Conservation (phyloP, 2,888 invertebrate species). For the Anarsia innoxiella region DNA sequence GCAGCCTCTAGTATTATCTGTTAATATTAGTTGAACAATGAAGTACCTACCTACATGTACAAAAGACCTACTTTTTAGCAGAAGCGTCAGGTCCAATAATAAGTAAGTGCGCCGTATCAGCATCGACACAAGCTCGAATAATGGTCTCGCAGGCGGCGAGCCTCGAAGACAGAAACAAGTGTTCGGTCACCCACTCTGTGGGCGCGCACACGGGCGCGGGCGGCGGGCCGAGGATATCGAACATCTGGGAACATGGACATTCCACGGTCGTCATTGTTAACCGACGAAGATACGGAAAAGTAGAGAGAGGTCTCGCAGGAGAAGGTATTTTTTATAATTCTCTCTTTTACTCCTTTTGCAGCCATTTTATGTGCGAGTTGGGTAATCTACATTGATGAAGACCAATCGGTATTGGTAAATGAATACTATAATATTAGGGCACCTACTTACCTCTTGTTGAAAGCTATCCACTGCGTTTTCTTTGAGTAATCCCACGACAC, state of each 20-base stretch:
- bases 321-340: too few relatives aligned
- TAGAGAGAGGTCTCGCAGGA: too few relatives aligned
- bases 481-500: constrained; percentile 43
- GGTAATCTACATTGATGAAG: too few relatives aligned
- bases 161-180: constrained; percentile 38
- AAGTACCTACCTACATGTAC: too few relatives aligned
- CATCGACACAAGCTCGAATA: constrained; percentile 36
- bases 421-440: too few relatives aligned
- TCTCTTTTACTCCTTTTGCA: too few relatives aligned
- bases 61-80: constrained; percentile 59
- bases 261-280: too few relatives aligned
- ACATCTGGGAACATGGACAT: constrained; percentile 33
- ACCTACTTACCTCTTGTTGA: constrained; percentile 46
- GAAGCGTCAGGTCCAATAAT: constrained; percentile 47
- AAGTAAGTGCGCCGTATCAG: constrained; percentile 33
- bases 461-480: constrained; percentile 43
- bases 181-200: constrained; percentile 36
- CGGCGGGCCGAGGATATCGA: constrained; percentile 30
- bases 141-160: constrained; percentile 34
- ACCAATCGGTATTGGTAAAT: too few relatives aligned
- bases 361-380: too few relatives aligned
- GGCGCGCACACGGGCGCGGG: constrained; percentile 12
- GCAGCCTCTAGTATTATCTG: too few relatives aligned
- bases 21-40: too few relatives aligned
- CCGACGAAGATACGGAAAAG: too few relatives aligned